These are phyloP conservation scores for Embiotoca jacksoni DNA, from an alignment of 2,113 vertebrate species.

Conservation along the genomic window DNA sequence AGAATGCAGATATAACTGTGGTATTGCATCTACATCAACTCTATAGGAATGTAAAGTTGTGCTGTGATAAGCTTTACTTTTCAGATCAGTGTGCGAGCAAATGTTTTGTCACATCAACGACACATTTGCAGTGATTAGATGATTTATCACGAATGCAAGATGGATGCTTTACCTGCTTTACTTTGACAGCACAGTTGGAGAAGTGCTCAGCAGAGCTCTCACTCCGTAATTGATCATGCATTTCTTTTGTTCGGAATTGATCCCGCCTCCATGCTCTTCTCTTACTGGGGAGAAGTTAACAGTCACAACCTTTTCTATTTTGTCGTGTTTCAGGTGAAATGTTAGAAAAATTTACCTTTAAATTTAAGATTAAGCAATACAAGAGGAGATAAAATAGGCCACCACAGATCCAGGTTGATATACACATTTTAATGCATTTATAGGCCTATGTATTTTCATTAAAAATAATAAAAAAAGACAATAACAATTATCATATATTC, in stretches of 20 bases:
- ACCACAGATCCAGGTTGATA: no score
- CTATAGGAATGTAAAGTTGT: not conserved
- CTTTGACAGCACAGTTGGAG: conserved; percentile 50
- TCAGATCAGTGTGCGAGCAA: not conserved
- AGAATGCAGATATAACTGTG: not conserved
- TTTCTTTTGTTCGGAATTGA: conserved; percentile 80
- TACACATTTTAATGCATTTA: not conserved
- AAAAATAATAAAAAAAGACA: not conserved
- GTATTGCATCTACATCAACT: not conserved
- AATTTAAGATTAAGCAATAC: no score
- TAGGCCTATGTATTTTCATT: not conserved
- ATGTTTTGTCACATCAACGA: not conserved
- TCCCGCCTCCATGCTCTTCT: conserved; percentile 66
- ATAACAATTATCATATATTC: not conserved
- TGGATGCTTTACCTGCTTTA: conserved; percentile 21
- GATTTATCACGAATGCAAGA: not conserved
- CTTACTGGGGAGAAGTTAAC: not conserved
- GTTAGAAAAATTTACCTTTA: not conserved
- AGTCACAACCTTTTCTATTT: conserved; percentile 36
- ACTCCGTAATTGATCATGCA: conserved; percentile 60
- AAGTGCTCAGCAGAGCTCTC: conserved; percentile 13
- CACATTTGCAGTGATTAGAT: not conserved
- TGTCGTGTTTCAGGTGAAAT: not conserved
- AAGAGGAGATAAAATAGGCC: not conserved
- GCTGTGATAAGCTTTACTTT: no score